Conservation (phyloP, 2,888 invertebrate species). For the Platycnemis pennipes region DNA sequence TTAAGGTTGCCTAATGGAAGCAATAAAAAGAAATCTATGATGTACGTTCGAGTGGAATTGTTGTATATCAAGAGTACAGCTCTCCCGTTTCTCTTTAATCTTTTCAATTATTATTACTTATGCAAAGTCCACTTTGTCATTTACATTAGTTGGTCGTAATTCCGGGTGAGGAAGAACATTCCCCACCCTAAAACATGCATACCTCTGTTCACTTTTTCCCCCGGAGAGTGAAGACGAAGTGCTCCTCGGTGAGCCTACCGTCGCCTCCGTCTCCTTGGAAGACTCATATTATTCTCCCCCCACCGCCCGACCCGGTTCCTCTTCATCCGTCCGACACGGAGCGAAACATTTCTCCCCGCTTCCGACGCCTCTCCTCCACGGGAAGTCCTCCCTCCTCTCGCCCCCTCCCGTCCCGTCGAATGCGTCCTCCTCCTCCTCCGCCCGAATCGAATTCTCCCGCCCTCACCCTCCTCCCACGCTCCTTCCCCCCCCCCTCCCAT, state of each 20-base stretch:
- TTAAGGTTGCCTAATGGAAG: too few species aligned
- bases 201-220: not conserved
- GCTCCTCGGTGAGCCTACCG: not conserved
- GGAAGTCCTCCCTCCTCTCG: not conserved
- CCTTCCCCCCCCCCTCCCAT: not conserved
- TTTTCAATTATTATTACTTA: too few species aligned
- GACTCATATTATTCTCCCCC: slow-evolving; percentile 68
- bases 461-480: not conserved
- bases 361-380: not conserved
- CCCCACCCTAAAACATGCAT: too few species aligned
- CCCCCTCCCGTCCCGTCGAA: not conserved
- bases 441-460: not conserved
- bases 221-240: not conserved
- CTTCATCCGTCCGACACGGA: slow-evolving; percentile 56
- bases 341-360: not conserved
- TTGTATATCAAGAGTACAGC: too few species aligned
- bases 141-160: too few species aligned
- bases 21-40: too few species aligned
- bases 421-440: not conserved
- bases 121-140: too few species aligned
- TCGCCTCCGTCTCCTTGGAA: not conserved
- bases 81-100: too few species aligned
- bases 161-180: too few species aligned
- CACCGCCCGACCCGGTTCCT: slow-evolving; percentile 70
- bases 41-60: too few species aligned